A percentile compares a stretch with the other conserved stretches of the same genome.
phyloP scores from a whole-genome alignment of 2,113 vertebrate species.

The Columbina picui region DNA sequence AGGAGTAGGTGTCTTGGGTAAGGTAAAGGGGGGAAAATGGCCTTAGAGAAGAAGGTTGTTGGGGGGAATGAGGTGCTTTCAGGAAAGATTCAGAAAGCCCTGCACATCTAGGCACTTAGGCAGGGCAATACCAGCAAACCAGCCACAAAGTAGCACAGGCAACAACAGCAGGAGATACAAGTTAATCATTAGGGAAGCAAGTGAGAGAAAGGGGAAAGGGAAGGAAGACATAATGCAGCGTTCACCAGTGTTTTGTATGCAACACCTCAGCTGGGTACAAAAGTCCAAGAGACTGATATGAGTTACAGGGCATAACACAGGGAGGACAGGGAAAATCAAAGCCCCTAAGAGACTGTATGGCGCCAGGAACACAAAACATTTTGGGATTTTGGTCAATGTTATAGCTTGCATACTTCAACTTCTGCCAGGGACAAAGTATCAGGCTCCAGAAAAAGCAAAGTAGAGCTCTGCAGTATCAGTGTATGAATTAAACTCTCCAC shows the following conservation, averaged over 20 bases:
- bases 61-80: background rate
- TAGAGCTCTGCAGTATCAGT: background rate
- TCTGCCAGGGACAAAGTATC: background rate
- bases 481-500: background rate
- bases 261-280: fast-evolving
- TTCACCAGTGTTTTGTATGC: background rate
- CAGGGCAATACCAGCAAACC: background rate
- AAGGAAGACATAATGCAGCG: background rate
- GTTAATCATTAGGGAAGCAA: background rate
- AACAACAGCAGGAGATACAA: background rate
- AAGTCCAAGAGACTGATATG: background rate
- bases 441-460: background rate
- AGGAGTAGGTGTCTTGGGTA: background rate
- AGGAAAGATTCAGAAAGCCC: background rate
- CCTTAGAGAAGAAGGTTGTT: background rate
- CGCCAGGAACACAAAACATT: background rate
- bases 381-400: background rate
- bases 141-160: background rate
- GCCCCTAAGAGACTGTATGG: background rate
- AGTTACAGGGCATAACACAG: background rate
- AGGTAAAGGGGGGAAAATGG: fast-evolving
- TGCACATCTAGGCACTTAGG: background rate
- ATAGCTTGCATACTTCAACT: background rate
- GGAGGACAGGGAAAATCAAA: background rate
- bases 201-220: background rate